Base-by-base conservation (phyloP, 2,797 vertebrate genomes). In the Philypnodon macrostomus region DNA sequence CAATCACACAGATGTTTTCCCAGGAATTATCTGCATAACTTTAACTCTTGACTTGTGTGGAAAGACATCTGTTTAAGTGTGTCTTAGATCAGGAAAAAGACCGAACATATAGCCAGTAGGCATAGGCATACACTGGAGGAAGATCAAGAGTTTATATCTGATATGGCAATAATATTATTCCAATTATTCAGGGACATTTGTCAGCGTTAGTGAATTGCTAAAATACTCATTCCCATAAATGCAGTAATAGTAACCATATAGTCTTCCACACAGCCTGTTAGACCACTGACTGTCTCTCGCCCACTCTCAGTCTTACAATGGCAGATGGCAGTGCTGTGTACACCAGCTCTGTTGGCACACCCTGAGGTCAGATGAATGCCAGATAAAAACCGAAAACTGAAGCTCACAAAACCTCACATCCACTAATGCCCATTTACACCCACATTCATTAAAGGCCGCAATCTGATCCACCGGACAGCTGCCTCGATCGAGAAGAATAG, bases 1-100 rank as follows among this genome's bases (percentile, higher is more conserved):
- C 60, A 73, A 60, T 36, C 65, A 63, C 33, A 39, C 29, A 44
- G 21, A 29, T 47, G 71, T 67, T 45, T 17, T 32, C 35, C 35
- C 35, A 12, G 4, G 7, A 44, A 29, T 29, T n/a, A 2, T 29
- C n/a, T n/a, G n/a, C n/a, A n/a, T n/a, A n/a, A n/a, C 5, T 12
- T 11, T 7, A 41, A 16, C 23, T 40, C 3, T n/a, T 2, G 7
- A 32, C n/a, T 8, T 33, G 12, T 18, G 14, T 14, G 13, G 3
- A 14, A 19, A 44, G 17, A 36, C 8, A 3, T 19, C 15, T 63
- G 18, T 13, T 31, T 8, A 15, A 12, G 4, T 12, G 7, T 4
- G 26, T 36, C 14, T 49, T 52, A 54, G 35, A 58, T 53, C 57
- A 10, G 27, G 1, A 48, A 47, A 56, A 46, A 12, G 36, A 11